Evolutionary conservation across 2,113 vertebrate genomes (phyloP), one percentile per base, ranked within the genome.

Genomic region (Rhinichthys klamathensis): DNA sequence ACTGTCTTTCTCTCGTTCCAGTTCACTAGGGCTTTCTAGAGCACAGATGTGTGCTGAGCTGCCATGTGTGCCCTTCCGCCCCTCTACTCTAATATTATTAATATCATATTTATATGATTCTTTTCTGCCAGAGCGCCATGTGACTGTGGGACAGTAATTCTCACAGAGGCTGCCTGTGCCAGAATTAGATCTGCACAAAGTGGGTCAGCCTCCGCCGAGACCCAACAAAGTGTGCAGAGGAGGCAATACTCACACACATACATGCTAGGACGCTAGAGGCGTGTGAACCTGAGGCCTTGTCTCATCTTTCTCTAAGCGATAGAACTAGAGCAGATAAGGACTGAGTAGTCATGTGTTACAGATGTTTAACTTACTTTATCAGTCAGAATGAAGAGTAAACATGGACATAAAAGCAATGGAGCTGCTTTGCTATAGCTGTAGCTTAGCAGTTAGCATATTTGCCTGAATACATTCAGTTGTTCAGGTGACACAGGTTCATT

Each of bases 151-250:
- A 23, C 54, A 27, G 70, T 86, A 86, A 74, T 81, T 73, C 76
- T 79, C 65, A 60, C 80, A 16, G 79, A 78, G 84, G 65, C 56
- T 44, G 30, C 65, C 83, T 79, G 74, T 83, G 63, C 72, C 85
- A 83, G 80, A 80, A 87, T 87, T 89, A 89, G 84, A 75, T 60
- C 56, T 44, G 27, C 80, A 60, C 30, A 61, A 89, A 89, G 74
- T 89, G 85, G 85, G 87, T 88, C 80, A 90, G 58, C 58, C 83
- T 79, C 72, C 25, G 65, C 27, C 1, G 56, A 83, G 70, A 86
- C 35, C 51, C 69, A 86, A 51, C 38, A 61, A 60, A 32, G 27
- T 51, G 27, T 58, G 63, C 49, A 61, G 56, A 54, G 41, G 60
- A 27, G 58, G 51, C 72, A 56, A 73, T 70, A 78, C 73, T 58